Percentiles rank a stretch among this genome's conserved stretches.
Evolutionary conservation across 2,113 vertebrate genomes (phyloP).

Genomic region (Malurus cyaneus): DNA sequence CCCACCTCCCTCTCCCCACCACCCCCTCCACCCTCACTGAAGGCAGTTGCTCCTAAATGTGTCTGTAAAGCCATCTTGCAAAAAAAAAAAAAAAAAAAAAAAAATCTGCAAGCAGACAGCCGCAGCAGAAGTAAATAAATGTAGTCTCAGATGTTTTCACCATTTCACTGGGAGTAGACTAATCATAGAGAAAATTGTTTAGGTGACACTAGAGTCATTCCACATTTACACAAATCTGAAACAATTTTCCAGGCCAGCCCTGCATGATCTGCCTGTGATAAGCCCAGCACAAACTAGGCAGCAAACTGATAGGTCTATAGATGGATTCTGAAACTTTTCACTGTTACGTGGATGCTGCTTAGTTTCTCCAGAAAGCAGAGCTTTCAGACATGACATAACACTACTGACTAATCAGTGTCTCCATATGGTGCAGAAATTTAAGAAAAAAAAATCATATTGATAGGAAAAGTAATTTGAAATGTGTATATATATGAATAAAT

Average conservation of each 20-base stretch:
- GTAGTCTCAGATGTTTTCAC: neutral
- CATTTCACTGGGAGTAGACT: neutral
- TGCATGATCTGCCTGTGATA: neutral
- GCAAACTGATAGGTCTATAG: neutral
- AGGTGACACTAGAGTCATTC: neutral
- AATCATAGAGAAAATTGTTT: neutral
- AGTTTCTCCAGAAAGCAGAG: neutral
- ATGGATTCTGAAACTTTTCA: neutral
- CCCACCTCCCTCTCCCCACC: neutral
- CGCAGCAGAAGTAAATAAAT: neutral
- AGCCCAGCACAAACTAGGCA: neutral
- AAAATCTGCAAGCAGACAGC: neutral
- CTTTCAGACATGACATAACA: slow-evolving; percentile 12
- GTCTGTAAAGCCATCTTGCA: neutral
- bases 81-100: slow-evolving; percentile 27
- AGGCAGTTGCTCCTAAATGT: neutral
- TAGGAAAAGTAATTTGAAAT: slow-evolving; percentile 14
- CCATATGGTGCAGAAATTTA: slow-evolving; percentile 14
- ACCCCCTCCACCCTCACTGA: neutral
- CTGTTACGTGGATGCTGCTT: neutral
- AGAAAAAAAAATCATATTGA: neutral
- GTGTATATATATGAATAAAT: neutral
- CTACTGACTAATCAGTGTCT: slow-evolving; percentile 2
- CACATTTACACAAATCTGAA: neutral
- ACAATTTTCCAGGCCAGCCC: neutral